These are phyloP conservation scores for Dryocosmus kuriphilus DNA, from an alignment of 2,888 invertebrate species.

Conservation along the genomic window DNA sequence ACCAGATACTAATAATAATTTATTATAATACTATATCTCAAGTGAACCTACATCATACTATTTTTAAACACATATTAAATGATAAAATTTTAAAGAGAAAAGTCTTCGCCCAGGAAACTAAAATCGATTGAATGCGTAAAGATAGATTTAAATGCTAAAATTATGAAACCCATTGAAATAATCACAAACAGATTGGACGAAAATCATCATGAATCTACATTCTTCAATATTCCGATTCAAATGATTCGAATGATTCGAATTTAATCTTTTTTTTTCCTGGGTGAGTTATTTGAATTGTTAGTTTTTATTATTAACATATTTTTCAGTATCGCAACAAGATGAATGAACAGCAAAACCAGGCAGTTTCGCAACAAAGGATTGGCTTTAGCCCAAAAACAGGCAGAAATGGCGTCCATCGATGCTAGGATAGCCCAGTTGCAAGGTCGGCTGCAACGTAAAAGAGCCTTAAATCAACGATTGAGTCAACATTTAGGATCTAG, in stretches of 20 bases:
- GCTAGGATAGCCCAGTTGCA: conserved; percentile 96
- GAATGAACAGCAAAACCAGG: conserved; percentile 95
- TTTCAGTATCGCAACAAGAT: conserved; percentile 96
- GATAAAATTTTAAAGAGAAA: conserved; percentile 33
- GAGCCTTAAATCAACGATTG: conserved; percentile 89
- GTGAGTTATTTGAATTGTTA: conserved; percentile 17
- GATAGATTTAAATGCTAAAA: too few species aligned
- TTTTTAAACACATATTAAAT: too few species aligned
- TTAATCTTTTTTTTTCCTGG: too few species aligned
- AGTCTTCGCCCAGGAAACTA: conserved; percentile 16
- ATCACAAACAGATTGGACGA: too few species aligned
- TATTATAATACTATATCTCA: too few species aligned
- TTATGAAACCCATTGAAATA: too few species aligned
- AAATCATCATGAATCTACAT: too few species aligned
- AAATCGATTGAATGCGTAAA: too few species aligned
- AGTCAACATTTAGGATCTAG: conserved; percentile 81
- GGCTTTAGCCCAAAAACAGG: conserved; percentile 91
- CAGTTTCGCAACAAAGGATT: conserved; percentile 94
- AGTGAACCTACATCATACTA: too few species aligned
- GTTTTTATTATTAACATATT: neutral
- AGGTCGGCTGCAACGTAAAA: conserved; percentile 92
- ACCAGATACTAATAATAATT: too few species aligned
- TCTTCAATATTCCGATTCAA: too few species aligned
- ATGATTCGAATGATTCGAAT: too few species aligned
- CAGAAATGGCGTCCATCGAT: conserved; percentile 95